Evolutionary conservation across 2,888 invertebrate species (phyloP).

Genomic region (Timema podura): DNA sequence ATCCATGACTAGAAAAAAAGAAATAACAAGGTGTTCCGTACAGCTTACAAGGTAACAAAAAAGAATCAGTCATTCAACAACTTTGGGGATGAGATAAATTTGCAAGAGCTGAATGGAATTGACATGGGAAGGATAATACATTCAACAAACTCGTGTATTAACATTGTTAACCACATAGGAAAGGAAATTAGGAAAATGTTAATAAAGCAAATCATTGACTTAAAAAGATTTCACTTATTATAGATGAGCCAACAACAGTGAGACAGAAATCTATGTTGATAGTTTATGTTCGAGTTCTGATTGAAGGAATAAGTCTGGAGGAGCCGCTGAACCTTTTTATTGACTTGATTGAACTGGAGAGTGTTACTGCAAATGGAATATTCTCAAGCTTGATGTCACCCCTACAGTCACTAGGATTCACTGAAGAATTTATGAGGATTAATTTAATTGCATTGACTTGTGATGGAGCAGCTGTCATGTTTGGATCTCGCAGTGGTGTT

Average conservation of each 20-base stretch:
- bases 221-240: neutral
- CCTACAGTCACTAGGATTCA: neutral
- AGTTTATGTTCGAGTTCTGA: slow-evolving; percentile 1
- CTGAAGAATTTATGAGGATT: neutral
- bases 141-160: neutral
- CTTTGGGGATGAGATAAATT: too few species aligned
- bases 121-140: neutral
- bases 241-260: neutral
- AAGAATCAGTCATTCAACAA: too few species aligned
- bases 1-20: neutral
- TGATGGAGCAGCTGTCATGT: neutral
- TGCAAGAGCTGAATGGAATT: neutral
- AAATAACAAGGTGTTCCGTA: neutral
- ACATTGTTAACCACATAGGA: neutral
- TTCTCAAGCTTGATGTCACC: neutral
- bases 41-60: too few species aligned
- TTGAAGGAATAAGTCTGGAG: neutral
- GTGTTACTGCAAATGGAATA: neutral
- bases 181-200: neutral
- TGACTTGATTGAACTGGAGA: slow-evolving; percentile 4
- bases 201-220: slow-evolving; percentile 1
- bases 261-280: neutral
- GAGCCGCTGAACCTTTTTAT: neutral
- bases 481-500: slow-evolving; percentile 6
- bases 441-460: neutral